Evolutionary conservation across 1,140 invertebrate species (phyloP).

Genomic region (Ruditapes philippinarum): DNA sequence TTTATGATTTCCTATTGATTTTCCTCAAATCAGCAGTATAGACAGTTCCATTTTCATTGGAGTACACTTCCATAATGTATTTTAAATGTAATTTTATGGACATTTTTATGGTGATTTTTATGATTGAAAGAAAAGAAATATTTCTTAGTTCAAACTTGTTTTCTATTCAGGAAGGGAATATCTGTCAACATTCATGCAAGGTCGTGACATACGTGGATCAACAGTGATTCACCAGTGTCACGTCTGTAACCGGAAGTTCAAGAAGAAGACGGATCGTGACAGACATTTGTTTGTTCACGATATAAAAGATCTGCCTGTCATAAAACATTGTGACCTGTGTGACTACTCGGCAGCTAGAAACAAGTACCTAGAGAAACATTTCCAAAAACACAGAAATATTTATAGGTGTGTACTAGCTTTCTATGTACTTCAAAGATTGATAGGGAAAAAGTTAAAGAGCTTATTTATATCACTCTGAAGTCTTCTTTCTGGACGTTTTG

Average conservation of each 20-base stretch:
- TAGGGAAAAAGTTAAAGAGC: no score
- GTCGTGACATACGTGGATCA: conserved; percentile 64
- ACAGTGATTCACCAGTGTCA: conserved; percentile 86
- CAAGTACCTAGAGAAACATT: conserved; percentile 85
- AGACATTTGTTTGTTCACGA: conserved; percentile 86
- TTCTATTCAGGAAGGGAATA: conserved; percentile 74
- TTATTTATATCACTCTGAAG: no score
- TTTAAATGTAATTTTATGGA: no score
- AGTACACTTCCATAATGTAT: no score
- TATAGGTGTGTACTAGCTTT: conserved; percentile 80
- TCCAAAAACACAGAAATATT: conserved; percentile 84
- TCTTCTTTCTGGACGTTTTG: no score
- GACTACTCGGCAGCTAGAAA: conserved; percentile 83
- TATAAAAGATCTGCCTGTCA: conserved; percentile 81
- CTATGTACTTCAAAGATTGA: no score
- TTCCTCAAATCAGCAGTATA: no score
- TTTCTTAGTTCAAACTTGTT: no score
- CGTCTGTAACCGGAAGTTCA: conserved; percentile 87
- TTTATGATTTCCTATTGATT: no score
- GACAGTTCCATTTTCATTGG: no score
- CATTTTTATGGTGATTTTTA: no score
- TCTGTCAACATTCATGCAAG: conserved; percentile 78
- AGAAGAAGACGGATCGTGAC: conserved; percentile 86
- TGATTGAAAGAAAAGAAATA: no score
- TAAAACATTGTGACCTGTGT: conserved; percentile 84